Percentiles rank a stretch among this genome's conserved stretches.
Evolutionary conservation across 2,113 vertebrate species (phyloP).

Genomic region (Pluvianellus socialis): DNA sequence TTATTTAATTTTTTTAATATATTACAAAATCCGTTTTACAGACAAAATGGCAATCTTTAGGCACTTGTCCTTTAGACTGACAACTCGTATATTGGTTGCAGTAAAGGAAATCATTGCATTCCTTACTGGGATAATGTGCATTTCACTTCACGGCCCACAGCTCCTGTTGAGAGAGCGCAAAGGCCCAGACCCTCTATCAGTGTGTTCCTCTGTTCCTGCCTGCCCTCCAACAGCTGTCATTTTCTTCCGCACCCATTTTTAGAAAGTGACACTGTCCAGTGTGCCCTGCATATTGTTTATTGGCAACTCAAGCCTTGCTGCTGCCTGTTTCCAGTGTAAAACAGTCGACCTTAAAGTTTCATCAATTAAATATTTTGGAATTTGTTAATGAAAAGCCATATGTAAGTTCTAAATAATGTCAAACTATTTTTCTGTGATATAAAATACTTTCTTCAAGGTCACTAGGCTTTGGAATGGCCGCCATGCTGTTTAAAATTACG

Average conservation of each 20-base stretch:
- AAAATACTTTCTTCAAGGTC: background rate
- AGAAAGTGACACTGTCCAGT: slow-evolving; percentile 26
- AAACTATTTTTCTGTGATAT: background rate
- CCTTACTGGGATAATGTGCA: background rate
- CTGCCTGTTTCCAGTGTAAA: background rate
- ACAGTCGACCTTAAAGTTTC: background rate
- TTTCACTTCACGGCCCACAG: background rate
- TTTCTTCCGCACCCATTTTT: slow-evolving; percentile 54
- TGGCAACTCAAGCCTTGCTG: slow-evolving; percentile 2
- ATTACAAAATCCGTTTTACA: background rate
- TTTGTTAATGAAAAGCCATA: background rate
- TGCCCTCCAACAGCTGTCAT: slow-evolving; percentile 39
- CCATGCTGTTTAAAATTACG: background rate
- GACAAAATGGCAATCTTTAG: background rate
- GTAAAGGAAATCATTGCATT: background rate
- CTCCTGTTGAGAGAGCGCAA: background rate
- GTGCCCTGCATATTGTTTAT: background rate
- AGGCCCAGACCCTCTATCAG: background rate
- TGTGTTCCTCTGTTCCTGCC: background rate
- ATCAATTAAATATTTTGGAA: background rate
- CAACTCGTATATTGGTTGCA: background rate
- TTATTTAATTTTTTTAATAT: background rate
- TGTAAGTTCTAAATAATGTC: background rate
- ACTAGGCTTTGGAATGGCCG: background rate
- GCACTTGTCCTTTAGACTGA: background rate